A percentile compares a stretch with the other conserved stretches of the same genome.
Evolutionary conservation across 2,888 invertebrate species (phyloP).

Genomic region (Actias luna): DNA sequence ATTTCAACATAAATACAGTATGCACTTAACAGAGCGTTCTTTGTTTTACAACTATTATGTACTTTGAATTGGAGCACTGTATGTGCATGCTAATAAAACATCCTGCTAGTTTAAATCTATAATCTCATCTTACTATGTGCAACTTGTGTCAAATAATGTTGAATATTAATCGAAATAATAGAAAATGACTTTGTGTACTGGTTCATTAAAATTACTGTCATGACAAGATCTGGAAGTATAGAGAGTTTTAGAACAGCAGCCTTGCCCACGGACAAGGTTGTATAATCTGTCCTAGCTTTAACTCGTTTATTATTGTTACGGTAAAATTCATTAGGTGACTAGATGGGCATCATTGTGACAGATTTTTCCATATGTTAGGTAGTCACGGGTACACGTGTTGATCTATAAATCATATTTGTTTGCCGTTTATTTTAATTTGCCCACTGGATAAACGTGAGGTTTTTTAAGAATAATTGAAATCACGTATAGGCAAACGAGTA

Average conservation of each 20-base stretch:
- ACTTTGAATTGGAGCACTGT: slow-evolving; percentile 18
- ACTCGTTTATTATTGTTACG: too few species aligned
- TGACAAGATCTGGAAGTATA: background rate
- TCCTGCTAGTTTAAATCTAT: background rate
- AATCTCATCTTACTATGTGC: background rate
- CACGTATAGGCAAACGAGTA: too few species aligned
- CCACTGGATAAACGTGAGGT: too few species aligned
- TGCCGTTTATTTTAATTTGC: too few species aligned
- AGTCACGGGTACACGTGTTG: too few species aligned
- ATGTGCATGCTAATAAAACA: slow-evolving; percentile 2
- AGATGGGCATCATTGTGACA: too few species aligned
- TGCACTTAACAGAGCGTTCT: slow-evolving; percentile 30
- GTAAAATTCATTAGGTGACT: too few species aligned
- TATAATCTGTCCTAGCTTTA: too few species aligned
- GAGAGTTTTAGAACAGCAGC: background rate
- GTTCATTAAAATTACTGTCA: background rate
- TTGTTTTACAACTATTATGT: slow-evolving; percentile 26
- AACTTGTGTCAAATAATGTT: background rate
- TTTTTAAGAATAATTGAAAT: too few species aligned
- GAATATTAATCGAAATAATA: background rate
- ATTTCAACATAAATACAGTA: slow-evolving; percentile 37
- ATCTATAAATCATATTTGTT: too few species aligned
- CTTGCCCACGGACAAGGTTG: background rate
- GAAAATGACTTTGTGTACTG: background rate
- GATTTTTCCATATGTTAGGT: too few species aligned